Conservation (phyloP, 92 coral and sea anemone species). For the Blastomussa wellsi region DNA sequence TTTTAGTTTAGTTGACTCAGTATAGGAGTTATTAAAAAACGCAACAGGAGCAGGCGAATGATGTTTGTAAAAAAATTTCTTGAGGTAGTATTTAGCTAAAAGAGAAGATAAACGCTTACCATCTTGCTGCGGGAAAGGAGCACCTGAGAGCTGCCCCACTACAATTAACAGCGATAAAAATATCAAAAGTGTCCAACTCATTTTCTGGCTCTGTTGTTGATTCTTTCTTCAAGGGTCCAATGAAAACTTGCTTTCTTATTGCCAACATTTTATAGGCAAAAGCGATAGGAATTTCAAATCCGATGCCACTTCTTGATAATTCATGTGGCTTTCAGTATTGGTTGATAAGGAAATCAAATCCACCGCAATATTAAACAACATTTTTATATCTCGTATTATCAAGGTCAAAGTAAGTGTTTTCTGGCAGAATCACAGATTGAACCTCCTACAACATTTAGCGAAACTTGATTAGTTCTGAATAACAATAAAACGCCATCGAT, state of each 20-base stretch:
- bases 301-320: background rate
- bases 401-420: background rate
- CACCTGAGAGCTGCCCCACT: background rate
- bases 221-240: background rate
- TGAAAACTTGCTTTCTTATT: too few species aligned
- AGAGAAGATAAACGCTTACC: background rate
- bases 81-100: background rate
- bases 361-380: background rate
- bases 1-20: background rate
- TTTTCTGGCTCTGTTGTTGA: background rate
- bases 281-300: background rate
- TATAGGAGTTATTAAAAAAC: background rate
- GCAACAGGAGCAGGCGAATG: background rate
- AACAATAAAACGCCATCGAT: background rate
- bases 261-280: background rate
- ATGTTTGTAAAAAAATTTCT: too few species aligned
- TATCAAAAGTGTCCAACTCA: background rate
- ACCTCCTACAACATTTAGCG: background rate
- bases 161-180: background rate
- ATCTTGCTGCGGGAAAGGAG: background rate
- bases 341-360: background rate
- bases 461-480: background rate
- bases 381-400: background rate
- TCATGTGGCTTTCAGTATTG: background rate
- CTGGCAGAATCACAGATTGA: background rate